Conservation (phyloP, 2,797 vertebrate species). For the Kryptolebias ocellatus region DNA sequence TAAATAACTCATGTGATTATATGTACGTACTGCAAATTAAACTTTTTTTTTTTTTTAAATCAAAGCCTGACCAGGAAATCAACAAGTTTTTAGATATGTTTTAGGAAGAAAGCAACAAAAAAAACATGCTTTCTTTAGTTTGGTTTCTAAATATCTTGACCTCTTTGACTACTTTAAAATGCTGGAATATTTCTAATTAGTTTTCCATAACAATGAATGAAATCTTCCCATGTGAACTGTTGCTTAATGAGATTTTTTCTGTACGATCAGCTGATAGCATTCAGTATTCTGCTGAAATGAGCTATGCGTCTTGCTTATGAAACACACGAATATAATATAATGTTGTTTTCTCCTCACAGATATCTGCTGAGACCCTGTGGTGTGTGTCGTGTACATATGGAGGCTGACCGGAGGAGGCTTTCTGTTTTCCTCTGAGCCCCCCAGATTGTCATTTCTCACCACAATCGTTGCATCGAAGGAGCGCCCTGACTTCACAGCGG, state of each 20-base stretch:
- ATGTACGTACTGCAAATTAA: too few species aligned
- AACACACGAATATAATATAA: slow-evolving; percentile 10
- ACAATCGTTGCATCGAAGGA: slow-evolving; percentile 36
- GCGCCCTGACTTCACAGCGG: slow-evolving; percentile 27
- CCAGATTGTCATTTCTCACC: slow-evolving; percentile 43
- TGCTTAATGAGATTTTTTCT: background rate
- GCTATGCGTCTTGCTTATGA: background rate
- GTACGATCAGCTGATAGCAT: background rate
- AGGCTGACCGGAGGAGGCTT: slow-evolving; percentile 54
- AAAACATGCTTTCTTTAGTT: too few species aligned
- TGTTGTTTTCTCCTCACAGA: slow-evolving; percentile 60
- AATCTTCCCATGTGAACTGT: too few species aligned
- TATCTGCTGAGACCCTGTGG: slow-evolving; percentile 39
- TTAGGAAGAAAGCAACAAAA: too few species aligned
- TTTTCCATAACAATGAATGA: too few species aligned
- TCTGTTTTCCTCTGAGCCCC: slow-evolving; percentile 52
- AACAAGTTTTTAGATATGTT: too few species aligned
- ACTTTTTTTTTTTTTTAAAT: too few species aligned
- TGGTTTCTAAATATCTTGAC: too few species aligned
- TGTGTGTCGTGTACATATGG: slow-evolving; percentile 42
- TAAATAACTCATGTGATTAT: too few species aligned
- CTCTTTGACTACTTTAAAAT: too few species aligned
- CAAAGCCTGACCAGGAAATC: too few species aligned
- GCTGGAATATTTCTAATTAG: too few species aligned
- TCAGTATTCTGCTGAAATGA: background rate